phyloP scores from a whole-genome alignment of 2,797 vertebrate genomes.

The Amblyopsis hoosieri region DNA sequence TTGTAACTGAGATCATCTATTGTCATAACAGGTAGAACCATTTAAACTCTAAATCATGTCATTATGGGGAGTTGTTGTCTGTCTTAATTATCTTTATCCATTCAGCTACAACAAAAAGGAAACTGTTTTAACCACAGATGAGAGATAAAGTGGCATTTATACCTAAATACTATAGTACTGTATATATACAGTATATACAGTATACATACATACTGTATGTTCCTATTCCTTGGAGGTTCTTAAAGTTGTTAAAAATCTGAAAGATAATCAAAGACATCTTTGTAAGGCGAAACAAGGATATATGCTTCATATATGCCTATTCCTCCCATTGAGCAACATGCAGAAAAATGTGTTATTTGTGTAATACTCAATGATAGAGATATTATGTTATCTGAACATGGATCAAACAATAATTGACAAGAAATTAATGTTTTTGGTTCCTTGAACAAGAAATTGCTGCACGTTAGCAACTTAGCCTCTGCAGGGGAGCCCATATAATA shows the following conservation, averaged over 20 bases:
- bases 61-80: too few relatives aligned
- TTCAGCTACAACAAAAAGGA: too few relatives aligned
- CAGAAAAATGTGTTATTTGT: background rate
- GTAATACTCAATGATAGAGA: background rate
- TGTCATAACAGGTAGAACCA: too few relatives aligned
- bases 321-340: background rate
- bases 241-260: background rate
- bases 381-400: background rate
- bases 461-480: constrained; percentile 1
- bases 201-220: background rate
- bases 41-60: too few relatives aligned
- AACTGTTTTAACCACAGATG: background rate
- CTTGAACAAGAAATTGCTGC: background rate
- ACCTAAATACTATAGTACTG: background rate
- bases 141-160: background rate
- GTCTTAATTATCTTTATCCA: background rate
- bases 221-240: background rate
- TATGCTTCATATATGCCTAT: background rate
- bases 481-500: background rate
- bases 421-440: background rate
- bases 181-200: background rate
- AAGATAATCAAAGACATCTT: background rate
- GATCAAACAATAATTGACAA: background rate
- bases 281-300: background rate
- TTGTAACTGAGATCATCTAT: too few relatives aligned